A percentile compares a stretch with the other conserved stretches of the same genome.
These are phyloP conservation scores for Propsilocerus akamusi DNA, from an alignment of 1,140 invertebrate genomes.

Conservation along the genomic window DNA sequence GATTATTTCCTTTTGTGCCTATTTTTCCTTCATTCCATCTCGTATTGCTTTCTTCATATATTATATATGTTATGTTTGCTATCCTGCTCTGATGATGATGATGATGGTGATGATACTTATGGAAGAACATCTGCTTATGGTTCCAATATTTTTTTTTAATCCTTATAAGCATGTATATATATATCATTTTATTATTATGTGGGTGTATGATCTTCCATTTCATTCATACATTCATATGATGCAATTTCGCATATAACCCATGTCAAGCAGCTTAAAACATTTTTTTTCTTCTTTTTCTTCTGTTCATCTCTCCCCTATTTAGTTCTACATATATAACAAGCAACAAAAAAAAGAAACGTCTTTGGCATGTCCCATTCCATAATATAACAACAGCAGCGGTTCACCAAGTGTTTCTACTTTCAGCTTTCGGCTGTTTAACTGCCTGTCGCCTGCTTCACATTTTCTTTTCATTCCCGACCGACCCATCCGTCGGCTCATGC, in stretches of 20 bases:
- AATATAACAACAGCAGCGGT: too few relatives aligned
- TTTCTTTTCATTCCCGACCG: not conserved
- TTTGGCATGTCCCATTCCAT: not conserved
- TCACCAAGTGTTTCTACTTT: not conserved
- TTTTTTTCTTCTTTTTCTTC: not conserved
- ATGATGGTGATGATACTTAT: too few relatives aligned
- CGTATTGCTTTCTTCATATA: too few relatives aligned
- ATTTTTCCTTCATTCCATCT: too few relatives aligned
- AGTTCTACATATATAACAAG: not conserved
- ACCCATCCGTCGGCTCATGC: too few relatives aligned
- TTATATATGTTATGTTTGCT: too few relatives aligned
- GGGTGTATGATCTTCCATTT: not conserved
- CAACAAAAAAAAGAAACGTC: too few relatives aligned
- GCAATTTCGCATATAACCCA: not conserved
- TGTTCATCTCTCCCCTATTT: not conserved
- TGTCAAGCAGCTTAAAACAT: not conserved
- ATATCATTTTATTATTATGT: not conserved
- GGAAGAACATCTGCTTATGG: too few relatives aligned
- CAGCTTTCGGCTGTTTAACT: constrained; percentile 2
- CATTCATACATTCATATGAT: not conserved
- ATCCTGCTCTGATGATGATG: too few relatives aligned
- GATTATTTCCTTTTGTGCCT: too few relatives aligned
- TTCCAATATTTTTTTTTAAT: not conserved
- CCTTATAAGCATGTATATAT: not conserved
- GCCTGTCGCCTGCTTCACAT: not conserved